Conservation (phyloP, 2,888 invertebrate genomes). For the Thecophora atra region DNA sequence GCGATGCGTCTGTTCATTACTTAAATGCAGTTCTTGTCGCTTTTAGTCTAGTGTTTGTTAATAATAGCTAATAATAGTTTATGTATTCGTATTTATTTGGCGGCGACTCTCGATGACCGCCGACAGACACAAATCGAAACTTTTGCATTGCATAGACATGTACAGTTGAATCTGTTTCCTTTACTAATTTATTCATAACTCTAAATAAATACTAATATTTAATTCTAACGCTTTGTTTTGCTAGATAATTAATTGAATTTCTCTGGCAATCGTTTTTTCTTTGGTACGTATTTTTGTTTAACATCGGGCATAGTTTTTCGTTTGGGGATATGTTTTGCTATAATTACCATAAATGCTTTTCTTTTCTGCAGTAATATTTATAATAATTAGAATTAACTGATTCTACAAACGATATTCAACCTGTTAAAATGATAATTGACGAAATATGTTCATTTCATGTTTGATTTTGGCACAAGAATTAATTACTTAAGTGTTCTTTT, state of each 20-base stretch:
- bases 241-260: not conserved
- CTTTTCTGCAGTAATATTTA: too few species aligned
- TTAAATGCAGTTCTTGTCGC: not conserved
- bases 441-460: not conserved
- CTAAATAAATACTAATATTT: not conserved
- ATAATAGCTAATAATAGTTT: too few species aligned
- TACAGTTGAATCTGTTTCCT: slow-evolving; percentile 12
- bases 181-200: not conserved
- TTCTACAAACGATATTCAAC: slow-evolving; percentile 21
- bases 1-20: not conserved
- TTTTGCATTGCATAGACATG: slow-evolving; percentile 22
- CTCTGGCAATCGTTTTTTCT: slow-evolving; percentile 8
- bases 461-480: slow-evolving; percentile 33
- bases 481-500: not conserved
- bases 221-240: not conserved
- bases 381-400: too few species aligned
- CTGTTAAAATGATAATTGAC: not conserved
- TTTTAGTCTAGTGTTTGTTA: too few species aligned
- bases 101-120: not conserved
- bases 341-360: not conserved
- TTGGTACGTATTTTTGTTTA: slow-evolving; percentile 31
- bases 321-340: slow-evolving; percentile 23
- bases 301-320: slow-evolving; percentile 4
- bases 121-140: too few species aligned
- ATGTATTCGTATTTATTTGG: not conserved